Base-by-base conservation (phyloP, 2,113 vertebrate species). In the Istiophorus platypterus region DNA sequence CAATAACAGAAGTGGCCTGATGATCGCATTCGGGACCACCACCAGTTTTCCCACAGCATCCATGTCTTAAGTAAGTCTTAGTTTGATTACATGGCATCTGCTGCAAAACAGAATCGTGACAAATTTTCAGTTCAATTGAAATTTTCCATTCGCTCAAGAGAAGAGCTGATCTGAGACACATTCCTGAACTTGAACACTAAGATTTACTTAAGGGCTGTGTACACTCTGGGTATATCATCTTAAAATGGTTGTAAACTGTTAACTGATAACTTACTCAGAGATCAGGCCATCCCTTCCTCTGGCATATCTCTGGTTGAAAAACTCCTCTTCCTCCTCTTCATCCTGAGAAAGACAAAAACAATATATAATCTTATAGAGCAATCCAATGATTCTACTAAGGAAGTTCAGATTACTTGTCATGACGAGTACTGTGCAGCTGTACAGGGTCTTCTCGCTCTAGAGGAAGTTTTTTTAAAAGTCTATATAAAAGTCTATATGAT, bases 251-350 rank as follows among this genome's bases (percentile, higher is more conserved):
- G 22, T 66, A 31, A 49, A 54, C 27, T 52, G 41, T 6, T 51
- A 27, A 79, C 27, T 52, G 76, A 51, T 71, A 76, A 99, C 98
- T 98, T 96, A 99, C 98, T 99, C 98, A 20, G 98, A 99, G 96
- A 99, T 97, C 45, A 97, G 96, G 93, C 98, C 98, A 87, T 99
- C 98, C 93, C 98, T 97, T 90, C 98, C 97, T 94, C 99, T 97
- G n/a, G 97, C 96, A 0, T 99, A 97, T 83, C 98, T 97, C 92
- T 98, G 97, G 90, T 99, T 99, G 86, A 99, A 99, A 78, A 98
- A 97, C 87, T 97, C 97, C 81, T 99, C 98, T 87, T 99, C 98
- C 80, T 98, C 98, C 87, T 99, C 97, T 88, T 99, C 98, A 78
- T 99, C 98, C 98, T 99, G 90, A 6, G 2, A 52, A 92, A 81